Evolutionary conservation across 2,113 vertebrate species (phyloP).

Genomic region (Pyxicephalus adspersus): DNA sequence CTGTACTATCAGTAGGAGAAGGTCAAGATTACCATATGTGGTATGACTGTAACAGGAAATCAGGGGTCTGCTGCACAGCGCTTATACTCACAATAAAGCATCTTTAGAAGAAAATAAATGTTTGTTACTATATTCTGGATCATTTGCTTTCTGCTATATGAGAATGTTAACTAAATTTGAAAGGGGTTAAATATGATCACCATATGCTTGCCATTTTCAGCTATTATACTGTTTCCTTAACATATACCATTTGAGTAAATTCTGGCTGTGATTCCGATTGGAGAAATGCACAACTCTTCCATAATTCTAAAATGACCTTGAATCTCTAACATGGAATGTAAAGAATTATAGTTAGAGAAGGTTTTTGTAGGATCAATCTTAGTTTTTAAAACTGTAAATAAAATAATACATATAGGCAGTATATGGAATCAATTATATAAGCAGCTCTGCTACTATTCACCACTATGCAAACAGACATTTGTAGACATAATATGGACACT

Average conservation of each 20-base stretch:
- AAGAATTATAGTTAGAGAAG: neutral
- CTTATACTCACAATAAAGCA: neutral
- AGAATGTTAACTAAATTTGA: constrained; percentile 23
- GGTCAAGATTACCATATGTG: constrained; percentile 5
- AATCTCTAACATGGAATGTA: neutral
- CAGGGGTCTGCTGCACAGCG: neutral
- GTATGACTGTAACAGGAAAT: neutral
- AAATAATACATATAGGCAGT: too few species aligned
- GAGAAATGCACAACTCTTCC: neutral
- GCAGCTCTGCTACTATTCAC: too few species aligned
- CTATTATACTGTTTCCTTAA: constrained; percentile 41
- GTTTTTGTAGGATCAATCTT: neutral
- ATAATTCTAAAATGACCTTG: neutral
- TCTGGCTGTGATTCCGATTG: constrained; percentile 1
- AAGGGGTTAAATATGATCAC: constrained; percentile 35
- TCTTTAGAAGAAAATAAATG: constrained; percentile 31
- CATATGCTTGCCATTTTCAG: constrained; percentile 37
- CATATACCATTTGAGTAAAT: neutral
- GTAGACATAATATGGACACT: too few species aligned
- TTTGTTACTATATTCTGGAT: constrained; percentile 15
- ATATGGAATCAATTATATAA: too few species aligned
- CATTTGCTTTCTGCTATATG: constrained; percentile 17
- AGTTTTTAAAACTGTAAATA: neutral
- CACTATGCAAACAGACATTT: too few species aligned
- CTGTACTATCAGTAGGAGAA: neutral